Evolutionary conservation across 2,797 vertebrate species (phyloP), one percentile per base, ranked within the genome.

Genomic region (Prionace glauca): DNA sequence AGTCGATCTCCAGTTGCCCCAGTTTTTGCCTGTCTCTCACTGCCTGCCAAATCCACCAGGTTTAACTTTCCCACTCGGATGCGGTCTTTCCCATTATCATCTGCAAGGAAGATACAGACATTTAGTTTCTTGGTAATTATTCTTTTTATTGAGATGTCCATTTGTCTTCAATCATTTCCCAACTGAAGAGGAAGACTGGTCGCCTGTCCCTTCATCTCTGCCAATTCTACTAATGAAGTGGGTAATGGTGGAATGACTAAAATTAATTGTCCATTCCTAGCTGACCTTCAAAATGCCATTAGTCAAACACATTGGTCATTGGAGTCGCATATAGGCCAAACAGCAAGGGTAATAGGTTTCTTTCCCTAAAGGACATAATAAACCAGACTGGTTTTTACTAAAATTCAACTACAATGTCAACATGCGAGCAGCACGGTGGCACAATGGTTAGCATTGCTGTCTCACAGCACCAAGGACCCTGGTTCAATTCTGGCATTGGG

Each of bases 1-100:
- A 99, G 98, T 0, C 97, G 97, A 96, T 99, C 98, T 0, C 99
- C 98, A 0, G 97, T 98, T 12, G 98, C 98, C 0, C 98, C 98
- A 0, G 98, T 99, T 97, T 99, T 99, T n/a, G 98, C 98, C 96
- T 99, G 99, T 24, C 98, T 98, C 96, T 99, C 98, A 0, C 98
- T 99, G 96, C 99, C 99, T 0, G 99, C 98, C 96, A 99, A 97
- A 96, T 99, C 98, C 87, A 99, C 98, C 1, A 99, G 97, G 97
- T 98, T 99, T 95, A 99, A 98, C 96, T 99, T 99, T 3, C 98
- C 98, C 0, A 98, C 98, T 1, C 98, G 97, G 0, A 99, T 97
- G 87, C 98, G 98, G 96, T 98, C 98, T 96, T 98, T 97, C 20
- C 98, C 98, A 29, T 0, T 36, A 67, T 97, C 97, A 11, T 97